These are phyloP conservation scores for Nemotelus nigrinus DNA, from an alignment of 2,888 invertebrate species.

Conservation along the genomic window DNA sequence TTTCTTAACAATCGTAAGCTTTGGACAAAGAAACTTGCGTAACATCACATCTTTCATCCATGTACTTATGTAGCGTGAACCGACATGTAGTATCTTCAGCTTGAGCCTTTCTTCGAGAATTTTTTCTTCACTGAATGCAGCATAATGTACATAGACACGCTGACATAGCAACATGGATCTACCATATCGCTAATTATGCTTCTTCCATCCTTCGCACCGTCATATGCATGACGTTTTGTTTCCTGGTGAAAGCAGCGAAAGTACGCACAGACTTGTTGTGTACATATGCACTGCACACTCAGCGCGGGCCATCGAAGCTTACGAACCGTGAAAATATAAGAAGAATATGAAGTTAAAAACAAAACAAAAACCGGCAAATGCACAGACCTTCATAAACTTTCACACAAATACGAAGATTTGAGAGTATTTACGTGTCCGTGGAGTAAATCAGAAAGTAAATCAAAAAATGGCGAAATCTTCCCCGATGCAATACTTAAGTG, in stretches of 20 bases:
- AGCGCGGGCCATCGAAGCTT: background rate
- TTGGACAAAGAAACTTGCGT: constrained; percentile 24
- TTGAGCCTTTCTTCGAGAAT: background rate
- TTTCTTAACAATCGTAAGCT: constrained; percentile 10
- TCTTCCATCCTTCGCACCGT: too few relatives aligned
- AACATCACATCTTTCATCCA: background rate
- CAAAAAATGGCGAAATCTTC: background rate
- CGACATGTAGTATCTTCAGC: background rate
- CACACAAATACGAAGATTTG: too few relatives aligned
- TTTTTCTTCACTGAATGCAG: too few relatives aligned
- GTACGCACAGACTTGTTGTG: too few relatives aligned
- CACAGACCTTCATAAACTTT: too few relatives aligned
- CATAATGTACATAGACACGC: too few relatives aligned
- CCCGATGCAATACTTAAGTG: background rate
- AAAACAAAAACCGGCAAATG: too few relatives aligned
- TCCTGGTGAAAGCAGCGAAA: background rate
- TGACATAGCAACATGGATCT: too few relatives aligned
- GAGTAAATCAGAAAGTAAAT: background rate
- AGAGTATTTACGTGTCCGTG: background rate
- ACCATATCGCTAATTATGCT: too few relatives aligned
- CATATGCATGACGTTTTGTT: background rate
- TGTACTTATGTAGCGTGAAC: too few relatives aligned
- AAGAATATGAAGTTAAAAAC: background rate
- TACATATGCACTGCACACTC: too few relatives aligned
- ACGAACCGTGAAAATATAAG: background rate